Evolutionary conservation across 2,888 invertebrate genomes (phyloP), one percentile per base, ranked within the genome.

Genomic region (Nemapogon koenigi): DNA sequence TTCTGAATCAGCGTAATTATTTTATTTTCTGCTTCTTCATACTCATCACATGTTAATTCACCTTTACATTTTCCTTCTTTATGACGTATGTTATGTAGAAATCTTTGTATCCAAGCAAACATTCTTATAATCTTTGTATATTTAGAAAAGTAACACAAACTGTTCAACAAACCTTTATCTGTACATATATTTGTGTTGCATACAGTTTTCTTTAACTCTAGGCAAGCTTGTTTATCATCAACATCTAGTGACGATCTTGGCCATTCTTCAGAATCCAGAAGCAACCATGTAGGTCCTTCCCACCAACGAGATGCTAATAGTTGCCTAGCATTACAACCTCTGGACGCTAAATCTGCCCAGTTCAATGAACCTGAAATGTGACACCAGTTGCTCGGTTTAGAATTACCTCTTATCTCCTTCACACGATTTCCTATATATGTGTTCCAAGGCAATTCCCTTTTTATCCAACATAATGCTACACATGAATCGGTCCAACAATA

Each of bases 341-440:
- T 15, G 10, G 38, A 38, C 10, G 31, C 32, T 3, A 38, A 18
- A 16, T 38, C 32, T 15, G 38, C 38, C 14, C 32, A 32, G 19
- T 38, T 38, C 15, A 39, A 35, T 3, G 10, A 10, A 15, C 40
- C 40, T n/a, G 31, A 16, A 13, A 40, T 19, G 15, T 40, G 40
- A 26, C 18, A 19, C 40, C 40, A 40, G 16, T 30, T 26, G 11
- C 37, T 17, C 15, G 16, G 16, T 2, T 36, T 14, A 16, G 31
- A 30, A 2, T 8, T n/a, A 14, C 19, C 25, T 13, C 31, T 22
- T n/a, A 40, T 40, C 26, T 40, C 40, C 14, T 25, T 25, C 10
- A 40, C 29, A 25, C 40, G 16, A 30, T 40, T 40, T 16, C 26
- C 37, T 8, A 40, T 37, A 15, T 30, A 40, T 15, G 37, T 37